These are phyloP conservation scores for Cantharis lateralis DNA, from an alignment of 2,888 invertebrate genomes.

Conservation along the genomic window DNA sequence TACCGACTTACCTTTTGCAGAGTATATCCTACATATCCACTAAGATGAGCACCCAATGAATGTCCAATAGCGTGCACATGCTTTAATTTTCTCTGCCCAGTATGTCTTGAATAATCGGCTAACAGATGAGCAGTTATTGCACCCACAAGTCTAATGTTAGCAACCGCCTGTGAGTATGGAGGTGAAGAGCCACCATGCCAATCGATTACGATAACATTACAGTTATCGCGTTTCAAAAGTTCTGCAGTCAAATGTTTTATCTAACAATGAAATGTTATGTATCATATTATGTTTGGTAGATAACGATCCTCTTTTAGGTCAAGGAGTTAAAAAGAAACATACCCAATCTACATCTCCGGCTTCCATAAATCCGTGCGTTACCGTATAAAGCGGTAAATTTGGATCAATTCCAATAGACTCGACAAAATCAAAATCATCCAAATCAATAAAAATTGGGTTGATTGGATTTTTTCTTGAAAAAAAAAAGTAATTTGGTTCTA, in stretches of 20 bases:
- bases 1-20: constrained; percentile 63
- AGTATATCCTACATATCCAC: constrained; percentile 81
- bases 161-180: constrained; percentile 90
- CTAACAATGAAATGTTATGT: constrained; percentile 48
- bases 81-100: constrained; percentile 58
- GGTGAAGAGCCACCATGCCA: constrained; percentile 87
- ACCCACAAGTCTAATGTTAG: constrained; percentile 86
- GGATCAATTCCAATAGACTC: constrained; percentile 66
- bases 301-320: too few species aligned
- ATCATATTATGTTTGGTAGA: background rate
- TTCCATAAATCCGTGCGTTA: constrained; percentile 88
- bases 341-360: constrained; percentile 83
- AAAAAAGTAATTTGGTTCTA: constrained; percentile 66
- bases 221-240: constrained; percentile 71
- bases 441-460: constrained; percentile 66
- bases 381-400: constrained; percentile 69
- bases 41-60: constrained; percentile 83
- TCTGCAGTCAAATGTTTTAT: constrained; percentile 73
- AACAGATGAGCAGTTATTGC: constrained; percentile 79
- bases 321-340: constrained; percentile 31
- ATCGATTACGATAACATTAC: constrained; percentile 79
- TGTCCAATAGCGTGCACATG: constrained; percentile 86
- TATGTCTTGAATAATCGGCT: constrained; percentile 54
- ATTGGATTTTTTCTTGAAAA: constrained; percentile 60
- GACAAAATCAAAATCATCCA: constrained; percentile 69